A percentile compares a stretch with the other conserved stretches of the same genome.
Evolutionary conservation across 1,140 invertebrate species (phyloP).

Genomic region (Brevipalpus yothersi): DNA sequence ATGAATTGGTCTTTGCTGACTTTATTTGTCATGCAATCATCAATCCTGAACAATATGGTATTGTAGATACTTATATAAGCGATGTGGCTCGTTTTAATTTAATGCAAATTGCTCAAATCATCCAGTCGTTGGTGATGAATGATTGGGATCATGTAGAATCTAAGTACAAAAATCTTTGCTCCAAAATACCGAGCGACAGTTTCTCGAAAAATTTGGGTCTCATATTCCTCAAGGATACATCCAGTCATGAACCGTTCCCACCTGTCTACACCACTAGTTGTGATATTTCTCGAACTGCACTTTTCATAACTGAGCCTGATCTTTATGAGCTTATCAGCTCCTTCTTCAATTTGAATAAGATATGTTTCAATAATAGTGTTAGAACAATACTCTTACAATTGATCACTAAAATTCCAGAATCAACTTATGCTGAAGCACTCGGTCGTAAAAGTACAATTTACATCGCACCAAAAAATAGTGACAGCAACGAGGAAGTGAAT

Average conservation of each 20-base stretch:
- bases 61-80: constrained; percentile 62
- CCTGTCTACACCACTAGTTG: constrained; percentile 26
- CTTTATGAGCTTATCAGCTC: constrained; percentile 31
- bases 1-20: constrained; percentile 71
- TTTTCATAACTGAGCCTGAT: constrained; percentile 39
- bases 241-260: neutral
- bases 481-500: too few species aligned
- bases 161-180: constrained; percentile 7
- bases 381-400: neutral
- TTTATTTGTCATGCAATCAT: constrained; percentile 91
- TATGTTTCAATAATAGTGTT: neutral
- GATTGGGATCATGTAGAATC: constrained; percentile 48
- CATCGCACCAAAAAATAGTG: too few species aligned
- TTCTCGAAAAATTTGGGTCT: constrained; percentile 43
- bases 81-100: constrained; percentile 72
- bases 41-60: constrained; percentile 84
- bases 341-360: neutral
- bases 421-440: neutral
- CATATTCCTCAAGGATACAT: constrained; percentile 30
- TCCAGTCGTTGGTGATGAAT: constrained; percentile 65
- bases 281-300: constrained; percentile 25
- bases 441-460: too few species aligned
- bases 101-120: constrained; percentile 54
- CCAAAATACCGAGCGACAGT: constrained; percentile 24
- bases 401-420: neutral